Evolutionary conservation across 2,113 vertebrate species (phyloP).

Genomic region (Camelus dromedarius): DNA sequence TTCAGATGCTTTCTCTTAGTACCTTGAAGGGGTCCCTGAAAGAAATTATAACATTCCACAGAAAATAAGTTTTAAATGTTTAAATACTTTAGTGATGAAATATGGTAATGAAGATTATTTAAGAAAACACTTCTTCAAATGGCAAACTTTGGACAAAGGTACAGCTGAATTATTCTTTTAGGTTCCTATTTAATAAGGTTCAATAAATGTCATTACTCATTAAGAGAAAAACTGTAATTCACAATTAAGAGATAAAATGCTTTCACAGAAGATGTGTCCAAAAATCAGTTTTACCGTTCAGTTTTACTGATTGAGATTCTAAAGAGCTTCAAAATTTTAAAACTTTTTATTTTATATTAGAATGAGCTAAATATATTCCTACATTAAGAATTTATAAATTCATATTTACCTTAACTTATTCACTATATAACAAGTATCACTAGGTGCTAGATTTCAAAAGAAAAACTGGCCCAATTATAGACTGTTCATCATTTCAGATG

Average conservation of each 20-base stretch:
- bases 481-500: not conserved
- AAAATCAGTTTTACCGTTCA: constrained; percentile 1
- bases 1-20: not conserved
- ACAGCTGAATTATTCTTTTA: constrained; percentile 16
- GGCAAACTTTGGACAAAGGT: not conserved
- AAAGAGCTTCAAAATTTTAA: not conserved
- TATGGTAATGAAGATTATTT: not conserved
- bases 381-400: not conserved
- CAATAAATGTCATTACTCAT: not conserved
- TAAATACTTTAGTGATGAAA: constrained; percentile 15
- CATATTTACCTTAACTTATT: constrained; percentile 25
- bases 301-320: not conserved
- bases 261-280: not conserved
- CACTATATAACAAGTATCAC: not conserved
- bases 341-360: constrained; percentile 17
- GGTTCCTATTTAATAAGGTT: not conserved
- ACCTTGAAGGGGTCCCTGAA: not conserved
- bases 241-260: not conserved
- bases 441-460: not conserved
- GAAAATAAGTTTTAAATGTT: constrained; percentile 41
- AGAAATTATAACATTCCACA: constrained; percentile 3
- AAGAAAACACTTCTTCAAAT: constrained; percentile 14
- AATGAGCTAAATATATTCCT: constrained; percentile 6
- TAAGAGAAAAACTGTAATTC: constrained; percentile 22
- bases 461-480: not conserved